Evolutionary conservation across 2,888 invertebrate species (phyloP).

Genomic region (Heliconius hortense): DNA sequence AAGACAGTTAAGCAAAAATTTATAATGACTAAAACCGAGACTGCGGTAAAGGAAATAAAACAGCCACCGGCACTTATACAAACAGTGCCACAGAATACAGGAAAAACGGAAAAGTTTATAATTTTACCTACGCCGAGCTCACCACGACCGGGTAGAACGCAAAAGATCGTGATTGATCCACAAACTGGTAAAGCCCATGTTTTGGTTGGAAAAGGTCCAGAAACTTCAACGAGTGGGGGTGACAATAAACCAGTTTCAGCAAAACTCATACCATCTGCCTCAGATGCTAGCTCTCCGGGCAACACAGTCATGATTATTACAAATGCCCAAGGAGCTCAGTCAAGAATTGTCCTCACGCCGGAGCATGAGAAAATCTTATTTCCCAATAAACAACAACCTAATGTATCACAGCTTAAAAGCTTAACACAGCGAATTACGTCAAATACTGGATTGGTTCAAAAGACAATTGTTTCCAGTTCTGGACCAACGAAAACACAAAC

Average conservation of each 20-base stretch:
- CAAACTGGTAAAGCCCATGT: constrained; percentile 76
- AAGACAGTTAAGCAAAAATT: constrained; percentile 77
- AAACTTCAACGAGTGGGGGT: constrained; percentile 50
- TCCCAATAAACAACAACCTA: constrained; percentile 75
- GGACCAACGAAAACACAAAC: constrained; percentile 58
- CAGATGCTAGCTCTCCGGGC: constrained; percentile 63
- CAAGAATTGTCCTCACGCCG: constrained; percentile 82
- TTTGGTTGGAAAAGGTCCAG: constrained; percentile 63
- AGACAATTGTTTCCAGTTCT: constrained; percentile 54
- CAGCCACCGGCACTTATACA: constrained; percentile 55
- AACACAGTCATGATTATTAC: constrained; percentile 85
- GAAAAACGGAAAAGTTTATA: constrained; percentile 72
- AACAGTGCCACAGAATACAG: constrained; percentile 53
- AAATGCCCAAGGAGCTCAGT: constrained; percentile 83
- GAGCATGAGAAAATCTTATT: constrained; percentile 83
- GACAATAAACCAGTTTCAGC: constrained; percentile 71
- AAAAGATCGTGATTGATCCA: constrained; percentile 77
- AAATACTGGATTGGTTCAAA: constrained; percentile 52
- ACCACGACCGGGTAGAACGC: constrained; percentile 65
- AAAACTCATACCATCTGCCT: constrained; percentile 63
- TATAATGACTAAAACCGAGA: constrained; percentile 70
- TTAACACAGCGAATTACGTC: constrained; percentile 66
- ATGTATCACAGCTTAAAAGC: constrained; percentile 66
- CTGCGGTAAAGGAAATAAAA: constrained; percentile 65
- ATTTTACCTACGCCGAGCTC: constrained; percentile 67